A percentile compares a stretch with the other conserved stretches of the same genome.
Conservation (phyloP, 2,888 invertebrate species). For the Rhagonycha lutea region DNA sequence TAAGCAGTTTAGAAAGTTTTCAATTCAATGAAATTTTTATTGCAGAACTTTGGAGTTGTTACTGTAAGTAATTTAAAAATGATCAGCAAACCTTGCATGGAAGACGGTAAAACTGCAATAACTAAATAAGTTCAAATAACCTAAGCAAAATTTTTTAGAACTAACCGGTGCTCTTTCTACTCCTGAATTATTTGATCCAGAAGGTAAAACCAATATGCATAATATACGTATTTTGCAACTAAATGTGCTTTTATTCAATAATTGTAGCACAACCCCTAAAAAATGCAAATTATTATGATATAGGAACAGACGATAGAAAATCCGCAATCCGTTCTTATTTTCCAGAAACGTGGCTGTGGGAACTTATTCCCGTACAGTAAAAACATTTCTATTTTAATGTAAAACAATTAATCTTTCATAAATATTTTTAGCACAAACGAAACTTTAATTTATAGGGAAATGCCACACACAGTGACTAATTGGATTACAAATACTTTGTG, state of each 20-base stretch:
- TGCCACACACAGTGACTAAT: conserved; percentile 66
- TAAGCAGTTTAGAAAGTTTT: background rate
- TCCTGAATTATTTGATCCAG: conserved; percentile 3
- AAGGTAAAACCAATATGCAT: background rate
- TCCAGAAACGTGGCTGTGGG: conserved; percentile 73
- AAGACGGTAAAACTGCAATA: conserved; percentile 13
- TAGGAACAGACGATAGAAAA: conserved; percentile 41
- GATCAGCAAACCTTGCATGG: conserved; percentile 58
- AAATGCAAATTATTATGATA: conserved; percentile 27
- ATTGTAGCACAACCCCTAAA: conserved; percentile 11
- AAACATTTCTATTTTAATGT: background rate
- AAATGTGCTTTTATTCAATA: background rate
- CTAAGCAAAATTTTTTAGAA: background rate
- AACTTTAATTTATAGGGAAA: conserved; percentile 49
- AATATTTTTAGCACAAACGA: conserved; percentile 46
- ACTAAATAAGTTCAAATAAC: background rate
- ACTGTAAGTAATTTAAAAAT: conserved; percentile 60
- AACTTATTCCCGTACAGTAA: conserved; percentile 58
- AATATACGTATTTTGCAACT: background rate
- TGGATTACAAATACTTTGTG: conserved; percentile 65
- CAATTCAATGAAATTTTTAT: conserved; percentile 29
- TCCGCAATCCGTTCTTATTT: conserved; percentile 55
- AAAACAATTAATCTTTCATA: background rate
- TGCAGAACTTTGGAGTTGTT: conserved; percentile 58
- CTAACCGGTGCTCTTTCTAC: background rate